Evolutionary conservation across 92 coral and sea anemone genomes (phyloP).

Genomic region (Nematostella vectensis): DNA sequence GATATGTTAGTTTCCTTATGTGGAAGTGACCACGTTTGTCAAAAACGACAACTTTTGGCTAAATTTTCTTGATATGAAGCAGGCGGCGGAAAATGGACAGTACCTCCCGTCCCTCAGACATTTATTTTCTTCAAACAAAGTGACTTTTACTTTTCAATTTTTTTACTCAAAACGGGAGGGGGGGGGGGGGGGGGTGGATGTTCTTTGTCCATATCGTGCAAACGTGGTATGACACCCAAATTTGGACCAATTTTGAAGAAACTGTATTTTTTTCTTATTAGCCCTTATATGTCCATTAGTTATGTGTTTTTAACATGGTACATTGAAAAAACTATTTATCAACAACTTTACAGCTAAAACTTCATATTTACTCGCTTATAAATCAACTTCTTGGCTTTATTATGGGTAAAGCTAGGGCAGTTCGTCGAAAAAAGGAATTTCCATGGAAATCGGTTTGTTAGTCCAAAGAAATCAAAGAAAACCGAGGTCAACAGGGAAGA

Average conservation of each 20-base stretch:
- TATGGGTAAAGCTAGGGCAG: background rate
- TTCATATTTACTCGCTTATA: background rate
- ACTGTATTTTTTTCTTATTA: background rate
- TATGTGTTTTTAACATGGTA: background rate
- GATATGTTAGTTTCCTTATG: too few species aligned
- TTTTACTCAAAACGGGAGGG: too few species aligned
- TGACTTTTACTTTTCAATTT: too few species aligned
- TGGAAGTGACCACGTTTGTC: too few species aligned
- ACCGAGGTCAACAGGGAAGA: background rate
- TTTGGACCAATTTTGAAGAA: background rate
- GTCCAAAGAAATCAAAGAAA: background rate
- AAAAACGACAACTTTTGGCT: too few species aligned
- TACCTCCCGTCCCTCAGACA: too few species aligned
- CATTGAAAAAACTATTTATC: background rate
- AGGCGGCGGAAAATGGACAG: too few species aligned
- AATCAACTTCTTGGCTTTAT: background rate
- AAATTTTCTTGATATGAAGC: too few species aligned
- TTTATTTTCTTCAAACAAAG: too few species aligned
- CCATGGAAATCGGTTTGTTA: slow-evolving; percentile 1
- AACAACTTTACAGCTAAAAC: background rate
- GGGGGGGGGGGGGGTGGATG: too few species aligned
- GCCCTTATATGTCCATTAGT: background rate
- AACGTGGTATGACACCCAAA: slow-evolving; percentile 1
- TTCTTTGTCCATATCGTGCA: too few species aligned
- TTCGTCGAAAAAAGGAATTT: background rate